These are phyloP conservation scores for Hyles lineata DNA, from an alignment of 2,888 invertebrate species.

Conservation along the genomic window DNA sequence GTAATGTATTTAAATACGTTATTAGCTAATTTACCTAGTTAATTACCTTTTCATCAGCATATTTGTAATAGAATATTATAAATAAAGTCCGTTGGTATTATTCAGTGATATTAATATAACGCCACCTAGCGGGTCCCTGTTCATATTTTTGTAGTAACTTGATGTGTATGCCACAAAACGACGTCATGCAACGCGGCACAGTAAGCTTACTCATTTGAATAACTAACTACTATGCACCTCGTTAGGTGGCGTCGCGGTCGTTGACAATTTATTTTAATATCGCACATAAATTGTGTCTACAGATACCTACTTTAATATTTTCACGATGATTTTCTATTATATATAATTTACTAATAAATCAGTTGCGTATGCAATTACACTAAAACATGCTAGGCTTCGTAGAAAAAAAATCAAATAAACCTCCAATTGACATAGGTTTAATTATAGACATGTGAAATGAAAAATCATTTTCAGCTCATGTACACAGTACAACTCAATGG, in stretches of 20 bases:
- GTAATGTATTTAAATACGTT: not conserved
- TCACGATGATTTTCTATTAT: too few species aligned
- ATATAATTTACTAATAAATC: too few species aligned
- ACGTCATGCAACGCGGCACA: not conserved
- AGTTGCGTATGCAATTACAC: too few species aligned
- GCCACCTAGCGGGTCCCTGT: conserved; percentile 52
- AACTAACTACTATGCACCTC: conserved; percentile 12
- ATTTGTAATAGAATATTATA: not conserved
- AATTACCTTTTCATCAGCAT: not conserved
- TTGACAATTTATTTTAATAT: not conserved
- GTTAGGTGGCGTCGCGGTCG: conserved; percentile 21
- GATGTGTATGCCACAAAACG: not conserved
- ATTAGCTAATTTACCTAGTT: not conserved
- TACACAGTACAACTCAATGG: too few species aligned
- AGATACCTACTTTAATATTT: not conserved
- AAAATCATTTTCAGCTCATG: too few species aligned
- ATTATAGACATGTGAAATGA: too few species aligned
- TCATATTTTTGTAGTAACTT: not conserved
- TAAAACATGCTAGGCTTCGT: too few species aligned
- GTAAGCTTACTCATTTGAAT: conserved; percentile 15
- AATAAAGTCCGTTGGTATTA: not conserved
- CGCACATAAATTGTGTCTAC: not conserved
- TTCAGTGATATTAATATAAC: conserved; percentile 30
- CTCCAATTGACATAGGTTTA: too few species aligned
- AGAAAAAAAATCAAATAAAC: too few species aligned